Evolutionary conservation across 2,888 invertebrate species (phyloP).

Genomic region (Acanthosepion pharaonis): DNA sequence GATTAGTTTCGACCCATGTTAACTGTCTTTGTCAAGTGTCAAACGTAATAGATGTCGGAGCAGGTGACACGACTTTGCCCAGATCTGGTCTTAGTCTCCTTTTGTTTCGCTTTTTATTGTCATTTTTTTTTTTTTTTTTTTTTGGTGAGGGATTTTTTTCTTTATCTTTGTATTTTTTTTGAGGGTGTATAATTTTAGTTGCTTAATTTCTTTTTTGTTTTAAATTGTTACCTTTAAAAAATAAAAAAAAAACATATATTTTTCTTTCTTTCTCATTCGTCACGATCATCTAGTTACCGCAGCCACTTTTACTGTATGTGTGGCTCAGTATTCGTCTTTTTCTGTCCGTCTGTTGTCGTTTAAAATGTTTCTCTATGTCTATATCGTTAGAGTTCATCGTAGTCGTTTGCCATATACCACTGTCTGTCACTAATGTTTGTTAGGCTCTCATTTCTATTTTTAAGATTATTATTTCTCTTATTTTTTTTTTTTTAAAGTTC

Average conservation of each 20-base stretch:
- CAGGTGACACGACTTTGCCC: conserved; percentile 21
- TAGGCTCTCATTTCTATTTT: too few species aligned
- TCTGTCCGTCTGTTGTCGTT: neutral
- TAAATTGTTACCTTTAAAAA: neutral
- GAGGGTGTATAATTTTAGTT: neutral
- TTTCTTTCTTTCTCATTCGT: neutral
- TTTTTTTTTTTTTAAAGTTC: too few species aligned
- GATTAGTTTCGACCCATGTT: neutral
- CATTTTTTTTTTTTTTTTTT: neutral
- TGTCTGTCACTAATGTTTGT: too few species aligned
- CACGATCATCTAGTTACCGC: neutral
- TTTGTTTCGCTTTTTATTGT: neutral
- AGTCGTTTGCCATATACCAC: too few species aligned
- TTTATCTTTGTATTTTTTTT: neutral
- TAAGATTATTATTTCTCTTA: too few species aligned
- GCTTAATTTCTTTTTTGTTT: neutral
- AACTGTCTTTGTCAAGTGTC: conserved; percentile 23
- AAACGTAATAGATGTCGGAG: neutral
- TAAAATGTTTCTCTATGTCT: too few species aligned
- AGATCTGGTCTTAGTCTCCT: neutral
- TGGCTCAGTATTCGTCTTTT: neutral
- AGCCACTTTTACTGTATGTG: neutral
- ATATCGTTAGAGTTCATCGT: too few species aligned
- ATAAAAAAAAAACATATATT: neutral
- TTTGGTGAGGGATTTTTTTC: neutral